Conservation (phyloP, 2,797 vertebrate genomes). For the Falco columbarius region DNA sequence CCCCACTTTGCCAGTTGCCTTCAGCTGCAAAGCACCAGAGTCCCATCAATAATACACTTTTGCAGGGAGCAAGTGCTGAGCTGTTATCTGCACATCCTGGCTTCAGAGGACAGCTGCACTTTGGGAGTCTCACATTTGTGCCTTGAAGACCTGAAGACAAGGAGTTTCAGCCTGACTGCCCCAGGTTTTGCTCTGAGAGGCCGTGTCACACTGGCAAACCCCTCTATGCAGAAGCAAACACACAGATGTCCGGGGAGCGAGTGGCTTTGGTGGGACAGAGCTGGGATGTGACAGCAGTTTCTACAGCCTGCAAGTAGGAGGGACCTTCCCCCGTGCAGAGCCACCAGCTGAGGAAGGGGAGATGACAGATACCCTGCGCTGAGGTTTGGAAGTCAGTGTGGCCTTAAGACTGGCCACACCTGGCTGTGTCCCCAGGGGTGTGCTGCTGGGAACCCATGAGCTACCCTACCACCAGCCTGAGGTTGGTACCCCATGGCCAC, state of each 20-base stretch:
- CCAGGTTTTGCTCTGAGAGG: neutral
- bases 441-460: neutral
- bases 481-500: neutral
- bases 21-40: neutral
- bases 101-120: neutral
- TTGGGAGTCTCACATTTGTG: neutral
- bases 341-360: neutral
- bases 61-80: neutral
- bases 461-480: neutral
- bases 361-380: fast-evolving
- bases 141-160: fast-evolving
- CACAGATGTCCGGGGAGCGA: fast-evolving
- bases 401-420: neutral
- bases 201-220: neutral
- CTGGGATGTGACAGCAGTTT: neutral
- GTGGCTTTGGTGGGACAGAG: neutral
- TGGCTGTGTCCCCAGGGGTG: too few species aligned
- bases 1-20: fast-evolving
- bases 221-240: neutral
- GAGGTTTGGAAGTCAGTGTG: neutral
- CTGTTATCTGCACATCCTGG: neutral
- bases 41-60: fast-evolving
- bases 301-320: neutral
- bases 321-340: neutral
- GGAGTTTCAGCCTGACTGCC: neutral